phyloP scores from a whole-genome alignment of 2,797 vertebrate species.

The Gobio occitaniae region DNA sequence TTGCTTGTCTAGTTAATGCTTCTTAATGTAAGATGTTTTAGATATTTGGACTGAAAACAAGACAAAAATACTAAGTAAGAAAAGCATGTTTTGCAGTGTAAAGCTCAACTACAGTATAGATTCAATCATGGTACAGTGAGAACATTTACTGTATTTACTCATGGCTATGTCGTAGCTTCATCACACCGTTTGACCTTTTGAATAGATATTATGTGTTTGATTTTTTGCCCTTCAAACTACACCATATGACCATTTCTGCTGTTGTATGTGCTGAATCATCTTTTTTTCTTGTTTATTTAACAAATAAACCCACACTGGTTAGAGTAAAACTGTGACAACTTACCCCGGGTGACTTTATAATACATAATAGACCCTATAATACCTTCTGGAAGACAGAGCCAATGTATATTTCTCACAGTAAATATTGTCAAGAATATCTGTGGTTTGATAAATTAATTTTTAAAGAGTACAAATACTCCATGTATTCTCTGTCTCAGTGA shows the following conservation, averaged over 20 bases:
- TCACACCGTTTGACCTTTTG: too few species aligned
- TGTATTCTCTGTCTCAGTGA: background rate
- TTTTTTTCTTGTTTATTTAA: background rate
- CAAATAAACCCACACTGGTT: background rate
- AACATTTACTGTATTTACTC: too few species aligned
- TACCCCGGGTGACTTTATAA: background rate
- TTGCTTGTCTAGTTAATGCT: too few species aligned
- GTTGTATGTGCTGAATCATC: background rate
- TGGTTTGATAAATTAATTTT: background rate
- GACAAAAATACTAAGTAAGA: too few species aligned
- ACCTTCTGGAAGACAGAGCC: background rate
- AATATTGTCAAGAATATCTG: background rate
- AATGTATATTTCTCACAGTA: background rate
- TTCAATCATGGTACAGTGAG: too few species aligned
- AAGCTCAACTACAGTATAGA: too few species aligned
- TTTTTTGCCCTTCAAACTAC: background rate
- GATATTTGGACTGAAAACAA: too few species aligned
- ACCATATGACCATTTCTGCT: background rate
- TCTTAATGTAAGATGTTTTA: too few species aligned
- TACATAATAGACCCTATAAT: background rate
- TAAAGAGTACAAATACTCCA: background rate
- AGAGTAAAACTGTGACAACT: background rate
- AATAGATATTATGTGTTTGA: too few species aligned
- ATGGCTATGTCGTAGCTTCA: too few species aligned
- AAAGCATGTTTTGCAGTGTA: too few species aligned